Conservation (phyloP, 2,113 vertebrate genomes). For the Cyanoramphus novaezelandiae region DNA sequence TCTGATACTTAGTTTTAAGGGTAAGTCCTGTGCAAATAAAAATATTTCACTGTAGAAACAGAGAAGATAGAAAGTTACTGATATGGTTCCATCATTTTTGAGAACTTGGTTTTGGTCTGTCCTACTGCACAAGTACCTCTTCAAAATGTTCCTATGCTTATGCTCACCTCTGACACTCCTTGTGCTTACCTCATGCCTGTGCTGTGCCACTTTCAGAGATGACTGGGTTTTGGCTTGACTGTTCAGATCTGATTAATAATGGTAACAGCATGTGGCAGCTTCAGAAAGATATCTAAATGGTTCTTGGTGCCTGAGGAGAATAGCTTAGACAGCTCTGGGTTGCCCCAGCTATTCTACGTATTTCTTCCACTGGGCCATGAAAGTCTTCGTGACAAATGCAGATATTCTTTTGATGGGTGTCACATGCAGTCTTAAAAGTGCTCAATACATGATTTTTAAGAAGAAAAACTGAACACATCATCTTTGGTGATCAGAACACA, state of each 20-base stretch:
- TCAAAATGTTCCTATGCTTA: neutral
- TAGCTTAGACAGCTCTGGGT: neutral
- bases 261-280: neutral
- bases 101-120: neutral
- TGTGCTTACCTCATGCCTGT: neutral
- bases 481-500: neutral
- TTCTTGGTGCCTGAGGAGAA: neutral
- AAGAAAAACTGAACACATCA: neutral
- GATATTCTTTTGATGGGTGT: neutral
- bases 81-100: neutral
- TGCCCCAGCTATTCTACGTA: neutral
- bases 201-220: neutral
- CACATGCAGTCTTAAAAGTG: neutral
- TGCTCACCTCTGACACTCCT: fast-evolving
- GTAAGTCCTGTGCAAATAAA: neutral
- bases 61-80: neutral
- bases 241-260: neutral
- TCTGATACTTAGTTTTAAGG: neutral
- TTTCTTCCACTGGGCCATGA: neutral
- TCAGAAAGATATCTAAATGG: neutral
- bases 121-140: neutral
- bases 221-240: neutral
- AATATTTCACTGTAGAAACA: neutral
- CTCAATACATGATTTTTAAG: neutral
- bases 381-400: neutral